phyloP scores from a whole-genome alignment of 2,888 invertebrate species.

The Erannis defoliaria region DNA sequence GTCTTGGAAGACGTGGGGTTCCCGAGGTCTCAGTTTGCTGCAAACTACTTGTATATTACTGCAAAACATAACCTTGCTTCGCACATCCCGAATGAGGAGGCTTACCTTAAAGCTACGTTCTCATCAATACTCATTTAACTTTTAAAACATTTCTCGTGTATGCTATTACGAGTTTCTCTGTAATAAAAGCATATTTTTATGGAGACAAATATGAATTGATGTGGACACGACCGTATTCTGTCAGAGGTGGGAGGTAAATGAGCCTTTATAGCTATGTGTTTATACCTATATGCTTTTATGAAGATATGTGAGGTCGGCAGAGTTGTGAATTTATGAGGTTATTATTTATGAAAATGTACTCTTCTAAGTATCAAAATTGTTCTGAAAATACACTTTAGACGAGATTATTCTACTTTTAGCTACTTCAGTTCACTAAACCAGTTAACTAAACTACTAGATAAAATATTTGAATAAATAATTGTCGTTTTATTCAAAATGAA shows the following conservation, averaged over 20 bases:
- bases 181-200: constrained; percentile 40
- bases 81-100: neutral
- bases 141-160: constrained; percentile 39
- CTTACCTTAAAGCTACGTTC: neutral
- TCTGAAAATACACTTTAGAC: neutral
- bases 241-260: constrained; percentile 23
- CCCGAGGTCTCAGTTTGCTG: too few relatives aligned
- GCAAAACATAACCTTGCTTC: neutral
- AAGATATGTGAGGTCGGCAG: constrained; percentile 22
- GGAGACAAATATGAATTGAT: constrained; percentile 42
- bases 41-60: too few relatives aligned
- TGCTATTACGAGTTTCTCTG: constrained; percentile 20
- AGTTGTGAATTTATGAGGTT: constrained; percentile 7
- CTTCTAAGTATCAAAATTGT: neutral
- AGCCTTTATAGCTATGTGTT: constrained; percentile 17
- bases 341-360: constrained; percentile 8
- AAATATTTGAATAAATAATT: too few relatives aligned
- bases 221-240: constrained; percentile 20
- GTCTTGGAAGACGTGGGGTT: too few relatives aligned
- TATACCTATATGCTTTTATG: constrained; percentile 18
- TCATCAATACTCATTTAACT: constrained; percentile 41
- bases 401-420: too few relatives aligned
- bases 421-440: too few relatives aligned
- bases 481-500: too few relatives aligned
- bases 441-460: too few relatives aligned